Evolutionary conservation across 2,113 vertebrate species (phyloP), one percentile per base, ranked within the genome.

Genomic region (Hyperopisus bebe): DNA sequence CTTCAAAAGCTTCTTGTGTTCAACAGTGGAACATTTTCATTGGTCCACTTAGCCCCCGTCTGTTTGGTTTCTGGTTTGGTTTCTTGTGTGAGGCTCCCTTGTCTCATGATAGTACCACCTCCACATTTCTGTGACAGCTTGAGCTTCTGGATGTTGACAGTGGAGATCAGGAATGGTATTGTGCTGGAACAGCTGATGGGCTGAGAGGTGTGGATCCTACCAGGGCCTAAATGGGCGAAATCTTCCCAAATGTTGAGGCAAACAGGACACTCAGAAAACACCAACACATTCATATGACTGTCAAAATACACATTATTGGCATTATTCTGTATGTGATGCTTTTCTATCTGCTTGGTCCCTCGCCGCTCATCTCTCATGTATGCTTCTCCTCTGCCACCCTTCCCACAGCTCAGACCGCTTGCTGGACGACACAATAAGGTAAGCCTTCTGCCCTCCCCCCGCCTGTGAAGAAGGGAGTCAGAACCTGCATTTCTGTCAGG

Each of bases 351-450:
- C 39, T 82, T 74, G 84, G 2, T 47, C 27, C 88, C 58, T 70
- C 55, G 7, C 46, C 84, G 70, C 77, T 88, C 85, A 46, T 35
- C 84, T 31, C 44, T 24, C 24, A 80, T 70, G n/a, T 35, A 31
- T 42, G 31, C 89, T 92, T 87, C 70, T 55, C 92, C 74, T 80
- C 27, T 93, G 3, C 93, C 31, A 91, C 19, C 90, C 93, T 92
- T 19, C 91, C 94, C 95, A 77, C 94, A 97, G 96, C 92, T 96
- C 96, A 89, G 96, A 97, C 94, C 95, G 96, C 88, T 94, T 97
- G 92, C 97, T 97, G 95, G 96, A 97, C 93, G 96, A 96, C 91
- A 97, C 96, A 90, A 97, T 97, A 96, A 97, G 96, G 96, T 97
- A 95, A 90, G 94, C 48, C 86, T 27, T 91, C 86, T 66, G 58